phyloP scores from a whole-genome alignment of 2,888 invertebrate genomes.

The Pseudococcus longispinus region DNA sequence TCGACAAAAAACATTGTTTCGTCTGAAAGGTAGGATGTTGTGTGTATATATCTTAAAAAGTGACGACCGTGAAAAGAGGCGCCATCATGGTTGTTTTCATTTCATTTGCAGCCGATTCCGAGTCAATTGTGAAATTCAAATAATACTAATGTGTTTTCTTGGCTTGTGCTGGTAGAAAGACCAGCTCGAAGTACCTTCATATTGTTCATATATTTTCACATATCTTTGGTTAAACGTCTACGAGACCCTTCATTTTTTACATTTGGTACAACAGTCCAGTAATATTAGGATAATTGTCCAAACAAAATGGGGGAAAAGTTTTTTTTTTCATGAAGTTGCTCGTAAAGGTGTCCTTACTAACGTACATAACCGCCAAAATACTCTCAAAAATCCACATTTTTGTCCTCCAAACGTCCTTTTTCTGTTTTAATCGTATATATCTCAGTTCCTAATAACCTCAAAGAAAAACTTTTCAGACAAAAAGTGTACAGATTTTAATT shows the following conservation, averaged over 20 bases:
- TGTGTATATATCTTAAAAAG: neutral
- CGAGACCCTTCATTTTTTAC: neutral
- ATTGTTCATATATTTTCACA: neutral
- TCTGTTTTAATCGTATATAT: too few relatives aligned
- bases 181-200: neutral
- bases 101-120: neutral
- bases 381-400: too few relatives aligned
- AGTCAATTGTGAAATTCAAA: neutral
- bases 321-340: too few relatives aligned
- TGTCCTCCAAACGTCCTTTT: too few relatives aligned
- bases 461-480: too few relatives aligned
- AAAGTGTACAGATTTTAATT: too few relatives aligned
- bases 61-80: neutral
- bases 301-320: too few relatives aligned
- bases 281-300: too few relatives aligned
- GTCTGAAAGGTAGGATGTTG: neutral
- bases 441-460: too few relatives aligned
- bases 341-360: too few relatives aligned
- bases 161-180: neutral
- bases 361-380: too few relatives aligned
- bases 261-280: neutral
- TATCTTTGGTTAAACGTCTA: neutral
- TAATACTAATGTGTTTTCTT: neutral
- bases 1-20: neutral
- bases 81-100: neutral